phyloP scores from a whole-genome alignment of 2,113 vertebrate genomes.

The rat (Rattus norvegicus) region DNA sequence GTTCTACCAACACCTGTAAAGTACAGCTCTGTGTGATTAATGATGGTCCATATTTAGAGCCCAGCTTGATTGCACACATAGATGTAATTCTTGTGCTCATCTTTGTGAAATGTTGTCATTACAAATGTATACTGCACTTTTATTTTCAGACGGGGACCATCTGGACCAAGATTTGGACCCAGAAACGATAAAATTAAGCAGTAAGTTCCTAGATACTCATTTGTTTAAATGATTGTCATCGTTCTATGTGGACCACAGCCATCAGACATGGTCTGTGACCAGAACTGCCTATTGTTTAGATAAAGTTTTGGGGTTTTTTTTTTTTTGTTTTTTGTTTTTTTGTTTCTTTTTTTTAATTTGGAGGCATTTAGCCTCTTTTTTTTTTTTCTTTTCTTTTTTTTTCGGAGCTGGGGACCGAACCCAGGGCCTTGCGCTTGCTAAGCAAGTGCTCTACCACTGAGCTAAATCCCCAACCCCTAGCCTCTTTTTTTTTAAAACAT shows the following conservation, averaged over 20 bases:
- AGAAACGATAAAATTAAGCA: slow-evolving; percentile 98
- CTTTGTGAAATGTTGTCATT: slow-evolving; percentile 27
- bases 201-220: slow-evolving; percentile 88
- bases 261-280: neutral
- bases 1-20: neutral
- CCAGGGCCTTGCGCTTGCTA: no score
- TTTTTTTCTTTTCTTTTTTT: no score
- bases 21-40: neutral
- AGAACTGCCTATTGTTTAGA: slow-evolving; percentile 9
- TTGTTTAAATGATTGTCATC: neutral
- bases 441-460: no score
- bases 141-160: slow-evolving; percentile 93
- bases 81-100: neutral
- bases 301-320: neutral
- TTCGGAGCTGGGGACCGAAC: no score
- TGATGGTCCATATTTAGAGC: slow-evolving; percentile 34
- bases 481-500: no score
- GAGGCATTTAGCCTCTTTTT: no score
- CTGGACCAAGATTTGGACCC: slow-evolving; percentile 95
- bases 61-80: neutral
- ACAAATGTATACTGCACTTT: slow-evolving; percentile 63
- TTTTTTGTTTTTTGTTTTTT: no score
- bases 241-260: neutral
- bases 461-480: no score
- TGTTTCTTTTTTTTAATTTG: no score